Evolutionary conservation across 2,888 invertebrate genomes (phyloP).

Genomic region (Toxonevra muliebris): DNA sequence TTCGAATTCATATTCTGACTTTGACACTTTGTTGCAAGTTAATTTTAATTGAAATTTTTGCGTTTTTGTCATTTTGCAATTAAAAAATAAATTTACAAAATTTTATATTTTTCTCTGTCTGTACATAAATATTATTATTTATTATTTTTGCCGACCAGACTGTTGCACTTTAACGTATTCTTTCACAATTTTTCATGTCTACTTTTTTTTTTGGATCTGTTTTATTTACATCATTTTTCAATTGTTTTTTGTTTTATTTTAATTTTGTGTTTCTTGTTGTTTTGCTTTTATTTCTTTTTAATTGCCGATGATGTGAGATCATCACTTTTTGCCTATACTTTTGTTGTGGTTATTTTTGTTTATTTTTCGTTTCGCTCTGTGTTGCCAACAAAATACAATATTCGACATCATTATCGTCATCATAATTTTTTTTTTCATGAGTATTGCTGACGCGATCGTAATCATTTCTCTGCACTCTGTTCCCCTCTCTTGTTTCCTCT

Average conservation of each 20-base stretch:
- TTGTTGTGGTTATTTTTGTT: slow-evolving; percentile 22
- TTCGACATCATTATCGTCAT: slow-evolving; percentile 1
- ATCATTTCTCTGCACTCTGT: slow-evolving; percentile 4
- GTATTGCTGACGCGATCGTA: slow-evolving; percentile 7
- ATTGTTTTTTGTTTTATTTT: background rate
- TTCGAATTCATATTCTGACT: no score
- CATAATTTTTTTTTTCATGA: no score
- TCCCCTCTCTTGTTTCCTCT: background rate
- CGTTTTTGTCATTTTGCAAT: slow-evolving; percentile 10
- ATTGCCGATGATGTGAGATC: slow-evolving; percentile 17
- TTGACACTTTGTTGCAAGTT: background rate
- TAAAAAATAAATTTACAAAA: slow-evolving; percentile 9
- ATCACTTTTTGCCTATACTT: slow-evolving; percentile 3
- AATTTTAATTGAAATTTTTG: background rate
- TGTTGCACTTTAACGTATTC: slow-evolving; percentile 4
- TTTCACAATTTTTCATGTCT: background rate
- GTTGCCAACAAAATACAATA: slow-evolving; percentile 11
- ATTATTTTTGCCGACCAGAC: background rate
- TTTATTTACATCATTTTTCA: background rate
- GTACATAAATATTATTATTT: slow-evolving; percentile 6
- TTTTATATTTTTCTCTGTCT: slow-evolving; percentile 8
- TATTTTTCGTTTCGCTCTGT: slow-evolving; percentile 9
- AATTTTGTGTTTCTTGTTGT: background rate
- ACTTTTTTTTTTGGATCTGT: background rate
- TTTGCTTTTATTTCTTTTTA: background rate